Conservation (phyloP, 53 echinoderm and acorn worm genomes). For the Zoroaster sp. region DNA sequence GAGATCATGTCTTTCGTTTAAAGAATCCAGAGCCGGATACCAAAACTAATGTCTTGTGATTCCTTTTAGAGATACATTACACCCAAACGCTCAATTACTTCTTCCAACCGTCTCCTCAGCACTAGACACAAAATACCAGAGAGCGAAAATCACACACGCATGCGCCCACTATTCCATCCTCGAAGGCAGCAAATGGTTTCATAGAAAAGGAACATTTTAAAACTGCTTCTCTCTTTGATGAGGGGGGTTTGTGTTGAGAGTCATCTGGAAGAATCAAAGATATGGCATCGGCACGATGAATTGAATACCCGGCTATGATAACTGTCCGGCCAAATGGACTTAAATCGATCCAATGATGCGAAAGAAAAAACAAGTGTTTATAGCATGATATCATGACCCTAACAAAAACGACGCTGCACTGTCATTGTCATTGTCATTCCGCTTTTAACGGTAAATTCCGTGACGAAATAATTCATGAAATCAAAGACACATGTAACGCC, state of each 20-base stretch:
- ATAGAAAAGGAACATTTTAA: neutral
- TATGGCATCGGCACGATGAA: neutral
- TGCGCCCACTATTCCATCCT: neutral
- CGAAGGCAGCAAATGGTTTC: conserved; percentile 5
- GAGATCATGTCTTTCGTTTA: neutral
- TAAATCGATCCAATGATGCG: conserved; percentile 27
- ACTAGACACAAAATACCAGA: neutral
- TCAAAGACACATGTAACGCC: no score
- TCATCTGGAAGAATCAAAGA: conserved; percentile 18
- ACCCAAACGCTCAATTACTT: neutral
- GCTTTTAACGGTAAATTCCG: no score
- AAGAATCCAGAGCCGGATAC: neutral
- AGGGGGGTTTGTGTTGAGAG: neutral
- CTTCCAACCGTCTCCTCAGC: neutral
- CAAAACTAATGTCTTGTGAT: neutral
- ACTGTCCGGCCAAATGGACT: conserved; percentile 14
- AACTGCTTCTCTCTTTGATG: conserved; percentile 5
- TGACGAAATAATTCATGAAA: no score
- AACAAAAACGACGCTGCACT: neutral
- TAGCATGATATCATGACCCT: neutral
- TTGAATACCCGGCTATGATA: neutral
- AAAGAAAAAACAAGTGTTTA: neutral
- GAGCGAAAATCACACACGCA: neutral
- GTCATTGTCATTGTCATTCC: neutral
- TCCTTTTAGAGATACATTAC: neutral